Percentiles rank a stretch among this genome's conserved stretches.
These are phyloP conservation scores for Troglohyphantes excavatus DNA, from an alignment of 2,888 invertebrate species.

Conservation along the genomic window DNA sequence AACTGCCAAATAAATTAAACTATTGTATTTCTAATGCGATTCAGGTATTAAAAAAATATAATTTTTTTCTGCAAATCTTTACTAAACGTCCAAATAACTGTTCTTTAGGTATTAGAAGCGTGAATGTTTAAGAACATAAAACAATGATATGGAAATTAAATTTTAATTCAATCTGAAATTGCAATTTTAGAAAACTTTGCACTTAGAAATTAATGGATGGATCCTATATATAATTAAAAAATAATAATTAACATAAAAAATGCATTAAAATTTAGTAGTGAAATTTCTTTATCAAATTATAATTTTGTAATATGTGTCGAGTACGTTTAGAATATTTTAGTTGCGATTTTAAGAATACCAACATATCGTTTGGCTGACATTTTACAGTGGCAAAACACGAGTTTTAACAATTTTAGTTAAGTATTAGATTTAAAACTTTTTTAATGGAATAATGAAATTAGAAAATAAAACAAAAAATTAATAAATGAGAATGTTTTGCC, in stretches of 20 bases:
- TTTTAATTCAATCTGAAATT: background rate
- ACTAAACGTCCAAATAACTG: conserved; percentile 52
- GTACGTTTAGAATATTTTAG: background rate
- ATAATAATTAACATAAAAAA: background rate
- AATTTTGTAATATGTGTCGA: background rate
- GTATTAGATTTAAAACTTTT: no score
- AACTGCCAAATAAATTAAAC: background rate
- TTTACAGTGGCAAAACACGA: no score
- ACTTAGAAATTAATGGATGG: background rate
- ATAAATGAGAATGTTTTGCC: no score
- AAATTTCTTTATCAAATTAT: conserved; percentile 1
- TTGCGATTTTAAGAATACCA: conserved; percentile 14
- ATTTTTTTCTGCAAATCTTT: conserved; percentile 56
- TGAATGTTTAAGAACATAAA: conserved; percentile 43
- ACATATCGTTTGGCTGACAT: conserved; percentile 55
- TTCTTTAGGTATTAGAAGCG: conserved; percentile 54
- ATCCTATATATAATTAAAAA: background rate
- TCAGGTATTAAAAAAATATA: background rate
- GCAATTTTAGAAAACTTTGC: conserved; percentile 3
- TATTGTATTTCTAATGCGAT: background rate
- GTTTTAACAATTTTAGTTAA: no score
- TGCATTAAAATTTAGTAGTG: no score
- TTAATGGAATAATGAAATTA: no score
- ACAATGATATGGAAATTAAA: background rate
- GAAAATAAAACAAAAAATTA: no score